phyloP scores from a whole-genome alignment of 1,140 invertebrate genomes.

The Bombyx mandarina region DNA sequence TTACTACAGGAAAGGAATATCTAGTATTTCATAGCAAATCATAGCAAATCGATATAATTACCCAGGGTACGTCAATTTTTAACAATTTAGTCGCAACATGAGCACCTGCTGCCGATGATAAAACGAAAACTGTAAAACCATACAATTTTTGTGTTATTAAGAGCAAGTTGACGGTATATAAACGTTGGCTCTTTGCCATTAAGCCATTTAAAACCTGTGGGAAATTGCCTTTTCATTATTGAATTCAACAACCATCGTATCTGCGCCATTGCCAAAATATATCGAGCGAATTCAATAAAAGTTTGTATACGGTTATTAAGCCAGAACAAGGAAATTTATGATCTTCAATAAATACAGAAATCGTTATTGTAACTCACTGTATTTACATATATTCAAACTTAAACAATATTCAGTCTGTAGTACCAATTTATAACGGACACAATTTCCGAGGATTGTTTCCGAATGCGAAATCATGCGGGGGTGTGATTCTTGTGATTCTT shows the following conservation, averaged over 20 bases:
- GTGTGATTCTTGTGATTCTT: too few species aligned
- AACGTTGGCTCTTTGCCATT: constrained; percentile 46
- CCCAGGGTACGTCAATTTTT: too few species aligned
- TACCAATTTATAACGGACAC: neutral
- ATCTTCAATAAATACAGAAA: constrained; percentile 12
- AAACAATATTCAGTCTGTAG: neutral
- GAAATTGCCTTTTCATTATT: constrained; percentile 51
- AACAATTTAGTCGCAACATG: too few species aligned
- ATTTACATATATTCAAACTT: neutral
- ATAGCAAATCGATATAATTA: too few species aligned
- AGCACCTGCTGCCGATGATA: too few species aligned
- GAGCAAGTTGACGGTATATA: constrained; percentile 16
- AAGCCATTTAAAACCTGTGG: constrained; percentile 45
- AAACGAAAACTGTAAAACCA: too few species aligned
- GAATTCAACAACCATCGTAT: constrained; percentile 54
- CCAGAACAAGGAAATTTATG: constrained; percentile 16
- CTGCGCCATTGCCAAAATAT: constrained; percentile 49
- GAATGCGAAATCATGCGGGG: neutral
- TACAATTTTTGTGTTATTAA: neutral
- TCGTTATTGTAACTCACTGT: neutral
- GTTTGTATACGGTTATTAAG: constrained; percentile 25
- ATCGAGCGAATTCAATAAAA: constrained; percentile 38
- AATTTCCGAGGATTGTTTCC: neutral
- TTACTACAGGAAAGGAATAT: too few species aligned
- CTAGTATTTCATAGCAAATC: too few species aligned